Evolutionary conservation across 2,888 invertebrate genomes (phyloP), one percentile per base, ranked within the genome.

Genomic region (Zaprionus obscuricornis): DNA sequence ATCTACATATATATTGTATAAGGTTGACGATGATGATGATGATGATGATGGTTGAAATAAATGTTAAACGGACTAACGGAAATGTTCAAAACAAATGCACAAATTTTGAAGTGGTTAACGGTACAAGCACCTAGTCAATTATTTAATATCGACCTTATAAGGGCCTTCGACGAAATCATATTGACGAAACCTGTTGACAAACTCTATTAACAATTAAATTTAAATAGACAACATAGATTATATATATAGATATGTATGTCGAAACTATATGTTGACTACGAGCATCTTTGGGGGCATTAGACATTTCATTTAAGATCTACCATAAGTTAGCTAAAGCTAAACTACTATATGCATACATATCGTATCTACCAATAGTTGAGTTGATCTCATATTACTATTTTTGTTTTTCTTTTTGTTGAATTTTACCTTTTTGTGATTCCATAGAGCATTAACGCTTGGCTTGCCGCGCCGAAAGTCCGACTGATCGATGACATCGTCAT

Each of bases 401-500:
- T n/a, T 26, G 3, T 57, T 37, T 24, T 27, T n/a, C 31, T 50
- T 14, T 11, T 5, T 10, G 20, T 11, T 4, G 43, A n/a, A n/a
- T n/a, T 88, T 90, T 92, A 97, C 97, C 95, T 97, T 97, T 91
- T 96, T 96, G 91, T 98, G 98, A 89, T 97, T 99, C 97, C 98
- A 99, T 79, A 97, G 92, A 72, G 95, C 95, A 91, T 98, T 98
- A 79, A 97, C 97, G 87, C 98, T 97, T 70, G 97, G 96, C 91
- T 97, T 98, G 65, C 98, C 98, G 86, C 99, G 94, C 76, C 99
- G 93, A 90, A 96, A 96, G 91, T 98, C 96, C 59, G 99, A 96
- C 90, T 96, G 96, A 91, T 99, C 99, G 89, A 99, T 98, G 89
- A 99, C 98, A 92, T 99, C 99, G 91, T 99, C 99, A 92, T 99